Evolutionary conservation across 2,888 invertebrate genomes (phyloP).

Genomic region (Caenorhabditis virilis): DNA sequence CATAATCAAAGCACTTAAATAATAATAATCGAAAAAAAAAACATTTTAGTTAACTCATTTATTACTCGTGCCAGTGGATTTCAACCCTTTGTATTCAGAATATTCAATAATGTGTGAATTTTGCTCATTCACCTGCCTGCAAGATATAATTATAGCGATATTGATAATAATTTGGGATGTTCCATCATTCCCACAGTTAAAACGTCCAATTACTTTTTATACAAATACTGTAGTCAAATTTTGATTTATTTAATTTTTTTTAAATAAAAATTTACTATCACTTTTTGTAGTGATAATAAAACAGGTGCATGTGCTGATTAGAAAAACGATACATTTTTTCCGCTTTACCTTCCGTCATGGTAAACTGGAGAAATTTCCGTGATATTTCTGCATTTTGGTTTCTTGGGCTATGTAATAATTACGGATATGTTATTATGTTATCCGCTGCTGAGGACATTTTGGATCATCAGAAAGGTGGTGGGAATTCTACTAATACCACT

Average conservation of each 20-base stretch:
- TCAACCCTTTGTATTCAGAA: not conserved
- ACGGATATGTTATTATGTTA: conserved; percentile 84
- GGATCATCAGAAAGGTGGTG: conserved; percentile 42
- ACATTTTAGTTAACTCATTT: not conserved
- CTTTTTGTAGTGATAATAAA: not conserved
- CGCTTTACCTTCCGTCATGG: not conserved
- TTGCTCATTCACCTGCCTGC: not conserved
- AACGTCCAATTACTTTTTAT: not conserved
- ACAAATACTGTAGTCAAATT: not conserved
- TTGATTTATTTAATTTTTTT: not conserved
- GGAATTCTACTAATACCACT: conserved; percentile 1
- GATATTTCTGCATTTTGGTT: conserved; percentile 68
- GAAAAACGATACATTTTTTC: not conserved
- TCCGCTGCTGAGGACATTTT: conserved; percentile 82
- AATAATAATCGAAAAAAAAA: not conserved
- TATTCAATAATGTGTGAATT: not conserved
- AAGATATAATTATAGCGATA: not conserved
- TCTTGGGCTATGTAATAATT: conserved; percentile 84
- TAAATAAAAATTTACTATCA: not conserved
- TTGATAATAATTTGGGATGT: not conserved
- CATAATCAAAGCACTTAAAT: too few species aligned
- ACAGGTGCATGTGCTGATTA: too few species aligned
- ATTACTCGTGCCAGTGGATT: not conserved
- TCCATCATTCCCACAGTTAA: not conserved
- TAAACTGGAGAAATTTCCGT: conserved; percentile 19